Percentiles rank a stretch among this genome's conserved stretches.
Conservation (phyloP, 2,888 invertebrate genomes). For the Dromius quadrimaculatus region DNA sequence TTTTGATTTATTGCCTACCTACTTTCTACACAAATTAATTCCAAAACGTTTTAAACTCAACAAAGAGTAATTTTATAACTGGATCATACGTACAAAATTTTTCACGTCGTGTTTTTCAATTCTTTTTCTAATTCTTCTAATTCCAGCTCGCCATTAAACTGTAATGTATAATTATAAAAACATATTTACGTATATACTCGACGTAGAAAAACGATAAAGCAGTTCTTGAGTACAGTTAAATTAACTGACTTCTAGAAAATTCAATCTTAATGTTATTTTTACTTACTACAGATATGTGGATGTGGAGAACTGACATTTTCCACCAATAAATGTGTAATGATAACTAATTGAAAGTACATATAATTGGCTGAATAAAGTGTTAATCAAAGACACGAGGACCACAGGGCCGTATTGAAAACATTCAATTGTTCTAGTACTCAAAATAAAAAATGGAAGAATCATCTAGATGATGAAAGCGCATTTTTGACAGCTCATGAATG, state of each 20-base stretch:
- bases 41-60: too few species aligned
- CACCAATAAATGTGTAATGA: constrained; percentile 1
- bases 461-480: too few species aligned
- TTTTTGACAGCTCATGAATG: too few species aligned
- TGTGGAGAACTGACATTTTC: not conserved
- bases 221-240: constrained; percentile 13
- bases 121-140: not conserved
- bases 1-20: too few species aligned
- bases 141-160: not conserved
- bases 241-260: constrained; percentile 12
- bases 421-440: too few species aligned
- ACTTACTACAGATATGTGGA: constrained; percentile 15
- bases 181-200: not conserved
- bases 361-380: not conserved
- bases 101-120: too few species aligned
- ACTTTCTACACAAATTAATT: too few species aligned
- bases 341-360: not conserved
- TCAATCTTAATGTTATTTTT: not conserved
- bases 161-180: not conserved
- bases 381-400: not conserved
- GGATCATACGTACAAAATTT: too few species aligned
- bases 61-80: too few species aligned
- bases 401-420: not conserved
- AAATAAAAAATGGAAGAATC: too few species aligned
- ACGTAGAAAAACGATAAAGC: constrained; percentile 18